phyloP scores from a whole-genome alignment of 1,140 invertebrate genomes.

The Metaphire vulgaris region DNA sequence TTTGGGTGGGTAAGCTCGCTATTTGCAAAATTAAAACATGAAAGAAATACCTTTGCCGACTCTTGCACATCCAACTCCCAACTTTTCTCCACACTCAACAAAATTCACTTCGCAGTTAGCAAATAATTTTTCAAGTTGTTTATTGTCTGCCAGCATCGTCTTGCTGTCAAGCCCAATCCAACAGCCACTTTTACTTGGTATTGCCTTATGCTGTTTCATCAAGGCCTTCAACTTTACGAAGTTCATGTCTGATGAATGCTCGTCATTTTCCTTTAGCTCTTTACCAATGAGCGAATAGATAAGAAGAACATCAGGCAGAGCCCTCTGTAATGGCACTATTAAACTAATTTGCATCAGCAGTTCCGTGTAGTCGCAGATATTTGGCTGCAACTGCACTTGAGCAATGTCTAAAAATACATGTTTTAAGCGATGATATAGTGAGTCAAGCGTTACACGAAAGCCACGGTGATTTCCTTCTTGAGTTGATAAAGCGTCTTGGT shows the following conservation, averaged over 20 bases:
- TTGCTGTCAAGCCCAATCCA: constrained; percentile 39
- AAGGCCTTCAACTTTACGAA: neutral
- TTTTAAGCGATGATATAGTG: neutral
- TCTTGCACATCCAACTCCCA: neutral
- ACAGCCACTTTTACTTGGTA: constrained; percentile 35
- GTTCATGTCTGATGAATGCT: neutral
- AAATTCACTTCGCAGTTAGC: neutral
- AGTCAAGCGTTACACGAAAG: neutral
- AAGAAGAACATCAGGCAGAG: neutral
- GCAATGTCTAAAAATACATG: neutral
- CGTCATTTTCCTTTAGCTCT: neutral
- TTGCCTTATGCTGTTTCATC: neutral
- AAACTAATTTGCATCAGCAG: neutral
- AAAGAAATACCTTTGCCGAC: neutral
- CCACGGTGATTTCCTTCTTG: neutral
- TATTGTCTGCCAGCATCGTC: constrained; percentile 42
- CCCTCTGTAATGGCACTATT: neutral
- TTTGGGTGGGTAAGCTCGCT: too few relatives aligned
- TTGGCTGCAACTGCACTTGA: neutral
- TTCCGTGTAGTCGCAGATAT: neutral
- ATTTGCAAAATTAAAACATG: too few relatives aligned
- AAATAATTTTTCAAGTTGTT: constrained; percentile 44
- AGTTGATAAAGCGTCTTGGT: neutral
- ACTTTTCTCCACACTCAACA: neutral
- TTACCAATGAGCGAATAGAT: neutral